Percentiles rank a stretch among this genome's conserved stretches.
These are phyloP conservation scores for Drosophila bifasciata DNA, from an alignment of 1,140 invertebrate species.

Conservation along the genomic window DNA sequence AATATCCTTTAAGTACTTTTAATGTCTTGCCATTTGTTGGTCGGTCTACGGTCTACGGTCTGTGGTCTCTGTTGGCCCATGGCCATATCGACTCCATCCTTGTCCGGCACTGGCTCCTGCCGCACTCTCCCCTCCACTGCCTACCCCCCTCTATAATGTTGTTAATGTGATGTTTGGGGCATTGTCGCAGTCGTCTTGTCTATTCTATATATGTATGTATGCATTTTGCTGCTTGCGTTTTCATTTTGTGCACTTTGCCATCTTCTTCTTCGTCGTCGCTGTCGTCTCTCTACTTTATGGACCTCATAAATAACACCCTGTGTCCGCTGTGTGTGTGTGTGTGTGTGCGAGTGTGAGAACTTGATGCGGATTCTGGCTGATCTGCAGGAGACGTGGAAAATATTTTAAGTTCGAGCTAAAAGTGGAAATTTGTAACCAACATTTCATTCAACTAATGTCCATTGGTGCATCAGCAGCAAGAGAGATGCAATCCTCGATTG, in stretches of 20 bases:
- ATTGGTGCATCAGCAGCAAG: slow-evolving; percentile 13
- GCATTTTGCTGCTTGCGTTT: slow-evolving; percentile 43
- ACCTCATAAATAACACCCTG: slow-evolving; percentile 73
- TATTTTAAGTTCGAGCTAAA: slow-evolving; percentile 40
- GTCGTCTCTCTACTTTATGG: slow-evolving; percentile 58
- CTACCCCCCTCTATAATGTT: slow-evolving; percentile 1
- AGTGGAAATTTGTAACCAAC: slow-evolving; percentile 29
- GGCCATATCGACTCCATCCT: slow-evolving; percentile 34
- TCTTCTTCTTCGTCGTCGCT: slow-evolving; percentile 43
- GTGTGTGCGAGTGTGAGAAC: slow-evolving; percentile 22
- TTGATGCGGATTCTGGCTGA: slow-evolving; percentile 21
- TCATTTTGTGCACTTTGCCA: slow-evolving; percentile 67
- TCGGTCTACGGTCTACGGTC: slow-evolving; percentile 11
- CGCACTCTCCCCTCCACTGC: neutral
- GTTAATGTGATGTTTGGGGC: slow-evolving; percentile 72
- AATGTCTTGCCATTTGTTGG: slow-evolving; percentile 81
- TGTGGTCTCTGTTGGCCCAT: slow-evolving; percentile 33
- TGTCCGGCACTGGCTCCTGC: neutral
- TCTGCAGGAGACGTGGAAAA: slow-evolving; percentile 26
- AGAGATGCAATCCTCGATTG: slow-evolving; percentile 3
- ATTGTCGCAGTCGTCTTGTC: slow-evolving; percentile 68
- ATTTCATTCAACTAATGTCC: slow-evolving; percentile 50
- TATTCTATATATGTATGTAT: slow-evolving; percentile 36
- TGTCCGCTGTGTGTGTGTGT: slow-evolving; percentile 28
- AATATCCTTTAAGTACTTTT: slow-evolving; percentile 83